Percentiles rank a stretch among this genome's conserved stretches.
phyloP scores from a whole-genome alignment of 2,888 invertebrate genomes.

The Odontocerum albicorne region DNA sequence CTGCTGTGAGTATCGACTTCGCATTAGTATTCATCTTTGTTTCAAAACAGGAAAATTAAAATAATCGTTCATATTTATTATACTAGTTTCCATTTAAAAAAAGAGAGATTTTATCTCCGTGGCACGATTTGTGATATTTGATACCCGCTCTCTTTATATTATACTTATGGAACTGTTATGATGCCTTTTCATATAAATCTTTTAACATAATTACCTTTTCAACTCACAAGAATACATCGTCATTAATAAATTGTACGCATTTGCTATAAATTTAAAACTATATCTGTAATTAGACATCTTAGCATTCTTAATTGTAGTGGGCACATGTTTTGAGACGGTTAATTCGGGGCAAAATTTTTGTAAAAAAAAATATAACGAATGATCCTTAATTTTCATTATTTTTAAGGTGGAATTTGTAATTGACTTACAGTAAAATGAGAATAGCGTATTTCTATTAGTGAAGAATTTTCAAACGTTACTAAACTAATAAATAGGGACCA shows the following conservation, averaged over 20 bases:
- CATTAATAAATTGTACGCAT: slow-evolving; percentile 17
- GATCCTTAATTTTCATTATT: no score
- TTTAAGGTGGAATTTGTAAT: no score
- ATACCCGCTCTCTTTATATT: neutral
- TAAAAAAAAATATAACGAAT: no score
- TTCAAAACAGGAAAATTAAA: slow-evolving; percentile 9
- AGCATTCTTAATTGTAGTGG: no score
- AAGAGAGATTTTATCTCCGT: neutral
- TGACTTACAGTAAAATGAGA: no score
- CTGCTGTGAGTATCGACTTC: neutral
- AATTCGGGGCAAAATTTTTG: no score
- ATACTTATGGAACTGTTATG: neutral
- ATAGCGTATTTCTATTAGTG: no score
- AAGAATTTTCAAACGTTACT: no score
- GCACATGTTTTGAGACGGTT: no score
- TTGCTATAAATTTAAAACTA: slow-evolving; percentile 10
- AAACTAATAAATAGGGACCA: no score
- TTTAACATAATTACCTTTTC: slow-evolving; percentile 12
- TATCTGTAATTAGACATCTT: slow-evolving; percentile 9
- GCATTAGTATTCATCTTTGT: slow-evolving; percentile 2
- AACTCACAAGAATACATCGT: slow-evolving; percentile 3
- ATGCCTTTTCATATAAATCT: slow-evolving; percentile 10
- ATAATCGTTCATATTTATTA: slow-evolving; percentile 9
- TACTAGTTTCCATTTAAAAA: neutral
- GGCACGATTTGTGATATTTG: neutral